phyloP scores from a whole-genome alignment of 2,888 invertebrate genomes.

The Plemyria rubiginata region DNA sequence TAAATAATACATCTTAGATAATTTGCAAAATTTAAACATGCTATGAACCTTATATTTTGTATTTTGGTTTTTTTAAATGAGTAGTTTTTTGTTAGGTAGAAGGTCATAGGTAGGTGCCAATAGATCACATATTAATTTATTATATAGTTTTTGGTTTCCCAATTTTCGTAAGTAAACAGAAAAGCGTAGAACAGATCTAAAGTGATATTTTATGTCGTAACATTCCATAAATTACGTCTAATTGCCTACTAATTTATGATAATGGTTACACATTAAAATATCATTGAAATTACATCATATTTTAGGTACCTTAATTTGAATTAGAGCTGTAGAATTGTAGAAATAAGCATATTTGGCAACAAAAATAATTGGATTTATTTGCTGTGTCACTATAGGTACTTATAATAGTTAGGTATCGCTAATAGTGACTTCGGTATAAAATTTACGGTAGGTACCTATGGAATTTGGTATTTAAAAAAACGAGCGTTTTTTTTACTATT shows the following conservation, averaged over 20 bases:
- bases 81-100: too few species aligned
- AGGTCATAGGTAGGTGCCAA: neutral
- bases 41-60: too few species aligned
- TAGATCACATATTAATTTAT: slow-evolving; percentile 35
- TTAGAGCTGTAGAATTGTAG: slow-evolving; percentile 33
- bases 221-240: slow-evolving; percentile 68
- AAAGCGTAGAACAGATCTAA: slow-evolving; percentile 46
- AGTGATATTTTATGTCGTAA: slow-evolving; percentile 59
- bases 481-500: too few species aligned
- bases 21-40: too few species aligned
- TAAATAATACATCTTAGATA: too few species aligned
- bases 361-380: slow-evolving; percentile 4
- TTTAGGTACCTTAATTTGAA: slow-evolving; percentile 37
- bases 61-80: too few species aligned
- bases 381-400: neutral
- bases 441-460: too few species aligned
- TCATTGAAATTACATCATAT: slow-evolving; percentile 66
- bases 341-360: slow-evolving; percentile 13
- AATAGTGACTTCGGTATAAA: neutral
- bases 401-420: neutral
- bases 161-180: slow-evolving; percentile 41
- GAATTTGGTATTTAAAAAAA: too few species aligned
- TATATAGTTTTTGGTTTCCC: slow-evolving; percentile 36
- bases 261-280: slow-evolving; percentile 73
- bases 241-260: slow-evolving; percentile 75